Conservation (phyloP, 2,113 vertebrate species). For the Varanus salvator region DNA sequence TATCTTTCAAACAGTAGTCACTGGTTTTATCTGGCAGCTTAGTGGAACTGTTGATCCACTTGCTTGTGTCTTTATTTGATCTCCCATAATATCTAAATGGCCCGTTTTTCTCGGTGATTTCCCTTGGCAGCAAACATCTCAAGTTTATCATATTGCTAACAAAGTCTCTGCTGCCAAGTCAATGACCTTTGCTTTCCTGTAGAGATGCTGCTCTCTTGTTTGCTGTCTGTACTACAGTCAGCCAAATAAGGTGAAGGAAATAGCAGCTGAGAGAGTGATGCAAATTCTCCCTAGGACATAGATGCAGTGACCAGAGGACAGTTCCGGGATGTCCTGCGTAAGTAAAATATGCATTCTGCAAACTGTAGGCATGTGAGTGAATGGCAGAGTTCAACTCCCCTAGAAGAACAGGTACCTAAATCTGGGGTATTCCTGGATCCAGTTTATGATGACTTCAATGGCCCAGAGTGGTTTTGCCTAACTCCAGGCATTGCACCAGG, state of each 20-base stretch:
- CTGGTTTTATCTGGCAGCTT: neutral
- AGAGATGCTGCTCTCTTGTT: neutral
- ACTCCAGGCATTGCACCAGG: too few species aligned
- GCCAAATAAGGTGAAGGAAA: slow-evolving; percentile 3
- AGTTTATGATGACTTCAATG: too few species aligned
- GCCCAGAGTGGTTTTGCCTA: too few species aligned
- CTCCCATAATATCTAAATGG: slow-evolving; percentile 16
- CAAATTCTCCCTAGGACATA: slow-evolving; percentile 12
- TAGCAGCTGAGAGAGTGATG: slow-evolving; percentile 25
- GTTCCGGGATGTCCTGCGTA: neutral
- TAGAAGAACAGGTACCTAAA: too few species aligned
- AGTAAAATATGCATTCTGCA: neutral
- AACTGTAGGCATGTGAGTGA: neutral
- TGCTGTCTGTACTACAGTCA: slow-evolving; percentile 9
- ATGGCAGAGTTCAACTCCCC: neutral
- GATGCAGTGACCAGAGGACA: neutral
- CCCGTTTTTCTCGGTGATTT: slow-evolving; percentile 12
- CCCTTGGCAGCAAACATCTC: neutral
- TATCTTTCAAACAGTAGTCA: slow-evolving; percentile 21
- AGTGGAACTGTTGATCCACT: slow-evolving; percentile 22
- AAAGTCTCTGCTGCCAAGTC: neutral
- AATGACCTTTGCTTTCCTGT: slow-evolving; percentile 36
- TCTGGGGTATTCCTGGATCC: too few species aligned
- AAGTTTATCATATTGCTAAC: neutral
- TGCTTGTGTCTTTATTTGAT: slow-evolving; percentile 5